Evolutionary conservation across 2,113 vertebrate genomes (phyloP).

Genomic region (Mugil cephalus): DNA sequence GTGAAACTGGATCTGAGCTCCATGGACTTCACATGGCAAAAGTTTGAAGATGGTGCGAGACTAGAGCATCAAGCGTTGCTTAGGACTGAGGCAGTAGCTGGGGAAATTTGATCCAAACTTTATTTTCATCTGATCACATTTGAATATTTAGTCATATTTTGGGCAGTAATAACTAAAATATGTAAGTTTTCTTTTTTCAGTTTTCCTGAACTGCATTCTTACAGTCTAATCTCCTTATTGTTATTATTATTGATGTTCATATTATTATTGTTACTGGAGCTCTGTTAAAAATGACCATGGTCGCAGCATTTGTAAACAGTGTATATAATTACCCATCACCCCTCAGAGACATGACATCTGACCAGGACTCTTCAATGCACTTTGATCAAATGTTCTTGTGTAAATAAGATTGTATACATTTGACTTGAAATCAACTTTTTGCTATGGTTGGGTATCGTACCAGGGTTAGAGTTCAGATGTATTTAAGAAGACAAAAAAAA

Average conservation of each 20-base stretch:
- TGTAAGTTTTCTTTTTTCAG: slow-evolving; percentile 70
- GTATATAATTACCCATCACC: slow-evolving; percentile 83
- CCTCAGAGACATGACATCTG: slow-evolving; percentile 77
- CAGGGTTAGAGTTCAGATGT: slow-evolving; percentile 83
- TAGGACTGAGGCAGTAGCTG: not conserved
- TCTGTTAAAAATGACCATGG: slow-evolving; percentile 70
- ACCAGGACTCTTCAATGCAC: slow-evolving; percentile 95
- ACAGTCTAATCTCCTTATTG: slow-evolving; percentile 20
- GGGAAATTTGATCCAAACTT: slow-evolving; percentile 2
- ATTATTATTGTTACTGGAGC: slow-evolving; percentile 58
- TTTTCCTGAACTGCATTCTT: slow-evolving; percentile 84
- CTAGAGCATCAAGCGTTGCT: not conserved
- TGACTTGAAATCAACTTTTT: slow-evolving; percentile 88
- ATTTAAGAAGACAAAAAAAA: slow-evolving; percentile 74
- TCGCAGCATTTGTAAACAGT: slow-evolving; percentile 90
- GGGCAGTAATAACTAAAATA: slow-evolving; percentile 79
- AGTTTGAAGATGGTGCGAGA: not conserved
- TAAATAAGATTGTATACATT: slow-evolving; percentile 93
- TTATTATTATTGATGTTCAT: slow-evolving; percentile 36
- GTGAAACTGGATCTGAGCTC: slow-evolving; percentile 19
- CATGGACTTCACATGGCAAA: not conserved
- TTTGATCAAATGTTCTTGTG: slow-evolving; percentile 92
- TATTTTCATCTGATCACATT: slow-evolving; percentile 19
- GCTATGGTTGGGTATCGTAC: slow-evolving; percentile 89
- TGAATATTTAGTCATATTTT: slow-evolving; percentile 81